A percentile compares a stretch with the other conserved stretches of the same genome.
Conservation (phyloP, 2,113 vertebrate genomes). For the Cisticola juncidis region DNA sequence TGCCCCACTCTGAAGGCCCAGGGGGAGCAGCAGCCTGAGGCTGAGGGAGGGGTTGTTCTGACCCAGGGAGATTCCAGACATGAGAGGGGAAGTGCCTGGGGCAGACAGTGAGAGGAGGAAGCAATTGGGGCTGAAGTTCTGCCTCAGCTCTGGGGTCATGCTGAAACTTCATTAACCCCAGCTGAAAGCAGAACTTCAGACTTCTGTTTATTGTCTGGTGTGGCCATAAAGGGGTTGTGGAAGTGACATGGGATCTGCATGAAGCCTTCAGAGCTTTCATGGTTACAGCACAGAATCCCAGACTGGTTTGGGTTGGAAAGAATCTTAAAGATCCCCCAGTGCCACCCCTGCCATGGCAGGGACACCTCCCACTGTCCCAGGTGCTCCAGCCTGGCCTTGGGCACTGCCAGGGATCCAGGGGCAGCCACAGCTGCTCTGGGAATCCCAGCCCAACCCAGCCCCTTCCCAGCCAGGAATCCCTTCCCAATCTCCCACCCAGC, state of each 20-base stretch:
- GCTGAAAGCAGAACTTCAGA: neutral
- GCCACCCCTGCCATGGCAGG: neutral
- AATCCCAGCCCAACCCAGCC: neutral
- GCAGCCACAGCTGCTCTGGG: neutral
- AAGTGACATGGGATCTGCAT: neutral
- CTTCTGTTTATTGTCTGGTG: rapidly evolving
- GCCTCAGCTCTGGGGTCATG: rapidly evolving
- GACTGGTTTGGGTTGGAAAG: neutral
- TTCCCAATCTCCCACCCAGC: neutral
- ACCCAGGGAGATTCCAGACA: neutral
- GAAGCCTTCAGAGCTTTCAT: neutral
- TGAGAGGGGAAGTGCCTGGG: neutral
- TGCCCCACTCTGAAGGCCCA: rapidly evolving
- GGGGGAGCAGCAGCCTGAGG: neutral
- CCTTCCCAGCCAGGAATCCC: neutral
- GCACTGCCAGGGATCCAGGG: neutral
- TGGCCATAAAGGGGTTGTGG: neutral
- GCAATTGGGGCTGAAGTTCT: neutral
- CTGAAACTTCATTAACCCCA: neutral
- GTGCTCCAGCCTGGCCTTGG: neutral
- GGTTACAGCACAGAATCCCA: neutral
- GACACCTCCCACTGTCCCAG: neutral
- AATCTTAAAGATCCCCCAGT: rapidly evolving
- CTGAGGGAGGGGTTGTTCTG: neutral
- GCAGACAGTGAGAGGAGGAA: neutral